Evolutionary conservation across 2,888 invertebrate species (phyloP), one percentile per base, ranked within the genome.

Genomic region (Tridacna crocea): DNA sequence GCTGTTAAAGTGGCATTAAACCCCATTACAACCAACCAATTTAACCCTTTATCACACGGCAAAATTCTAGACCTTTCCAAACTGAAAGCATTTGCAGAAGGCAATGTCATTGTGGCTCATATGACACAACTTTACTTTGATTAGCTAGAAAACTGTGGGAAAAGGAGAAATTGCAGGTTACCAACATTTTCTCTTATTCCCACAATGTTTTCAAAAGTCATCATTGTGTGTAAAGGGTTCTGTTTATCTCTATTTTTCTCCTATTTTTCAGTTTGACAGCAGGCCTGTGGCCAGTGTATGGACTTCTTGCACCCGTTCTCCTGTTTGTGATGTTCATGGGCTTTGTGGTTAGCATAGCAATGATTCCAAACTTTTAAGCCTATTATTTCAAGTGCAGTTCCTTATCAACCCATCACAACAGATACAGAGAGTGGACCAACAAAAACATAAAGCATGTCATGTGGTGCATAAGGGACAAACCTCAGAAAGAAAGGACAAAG

Each of bases 201-300:
- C 27, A 65, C 27, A 26, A 19, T 65, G 24, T 65, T 65, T 27
- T 65, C 22, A 61, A 61, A 11, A 11, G 10, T 61, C n/a, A n/a
- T n/a, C n/a, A n/a, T n/a, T n/a, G n/a, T 51, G 11, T 51, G 15
- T 55, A 55, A 19, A 19, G 10, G 19, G 55, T 19, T 19, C 11
- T 55, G 15, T 55, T 55, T 55, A 61, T 58, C 17, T 10, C 10
- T 19, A 4, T 24, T 15, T 22, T 63, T 3, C 19, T 19, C 36
- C 36, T 36, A 36, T 36, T 36, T 36, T 93, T 81, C 92, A 94
- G 94, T 79, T 77, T 94, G 72, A 91, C 89, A 36, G 87, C 94
- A 27, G 92, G 92, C 15, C 80, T 94, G 73, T 94, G 94, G 94
- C 94, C 94, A 6, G 89, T 94, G 0, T 94, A 93, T 92, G 91